Base-by-base conservation (phyloP, 1,140 invertebrate species). In the Octopus bimaculoides region DNA sequence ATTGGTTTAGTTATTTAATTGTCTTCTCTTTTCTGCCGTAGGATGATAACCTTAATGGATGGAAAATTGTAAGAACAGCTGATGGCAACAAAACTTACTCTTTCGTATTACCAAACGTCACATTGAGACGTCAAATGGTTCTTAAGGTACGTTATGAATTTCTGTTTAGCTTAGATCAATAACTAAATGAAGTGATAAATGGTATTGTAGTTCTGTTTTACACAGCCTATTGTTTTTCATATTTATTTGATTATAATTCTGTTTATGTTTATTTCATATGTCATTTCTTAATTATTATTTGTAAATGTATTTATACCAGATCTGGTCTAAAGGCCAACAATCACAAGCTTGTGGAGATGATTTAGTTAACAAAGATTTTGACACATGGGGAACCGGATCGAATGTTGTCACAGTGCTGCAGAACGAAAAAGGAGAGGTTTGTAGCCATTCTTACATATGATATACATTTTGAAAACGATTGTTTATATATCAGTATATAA, bases 381-480 rank as follows among this genome's bases (percentile, higher is more conserved):
- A 87, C 6, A 81, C 79, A 14, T 87, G 87, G 87, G 86, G 87
- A 20, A 80, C 84, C 0, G 87, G 86, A 6, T 84, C 86, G 5
- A 83, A 87, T 74, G 85, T 87, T 26, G 83, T 79, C 41, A 88
- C 87, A 61, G 55, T 76, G 5, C 82, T 88, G 17, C 73, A 85
- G 66, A 87, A 87, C 79, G 86, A 87, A 7, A 87, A 85, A 55
- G 80, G 82, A 26, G 87, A 88, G 82, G 87, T 88, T 80, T 54
- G 80, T 71, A 71, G 7, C 66, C 17, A 17, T 17, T 71, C 26
- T 81, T 5, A 77, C 69, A n/a, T 7, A 20, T 73, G 76, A n/a
- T 7, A 20, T 73, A 78, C 17, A 61, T 52, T 26, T 53, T 26
- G 7, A 75, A 12, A 74, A 54, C n/a, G 5, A 8, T 52, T 73